A percentile compares a stretch with the other conserved stretches of the same genome.
phyloP scores from a whole-genome alignment of 2,888 invertebrate genomes.

The Xylota sylvarum region DNA sequence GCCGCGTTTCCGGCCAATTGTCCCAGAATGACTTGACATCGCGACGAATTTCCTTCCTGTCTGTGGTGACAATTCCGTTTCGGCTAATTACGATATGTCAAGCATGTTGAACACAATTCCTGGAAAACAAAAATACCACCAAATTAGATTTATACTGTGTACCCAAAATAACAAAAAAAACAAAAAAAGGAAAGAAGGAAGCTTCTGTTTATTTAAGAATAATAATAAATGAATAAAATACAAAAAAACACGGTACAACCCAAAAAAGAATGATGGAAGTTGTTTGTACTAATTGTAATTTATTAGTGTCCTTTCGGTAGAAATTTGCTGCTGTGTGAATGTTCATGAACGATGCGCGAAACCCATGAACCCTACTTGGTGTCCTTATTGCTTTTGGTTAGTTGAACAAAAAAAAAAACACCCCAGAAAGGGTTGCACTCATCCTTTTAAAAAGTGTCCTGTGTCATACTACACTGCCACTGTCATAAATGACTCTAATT shows the following conservation, averaged over 20 bases:
- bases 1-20: constrained; percentile 84
- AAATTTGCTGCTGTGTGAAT: constrained; percentile 41
- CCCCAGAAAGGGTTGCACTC: constrained; percentile 59
- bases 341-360: constrained; percentile 42
- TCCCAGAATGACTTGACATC: constrained; percentile 85
- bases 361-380: constrained; percentile 29
- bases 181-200: constrained; percentile 3
- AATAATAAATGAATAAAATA: constrained; percentile 53
- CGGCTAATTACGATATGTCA: constrained; percentile 50
- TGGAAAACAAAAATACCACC: constrained; percentile 33
- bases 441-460: constrained; percentile 44
- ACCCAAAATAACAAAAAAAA: not conserved
- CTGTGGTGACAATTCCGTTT: constrained; percentile 19
- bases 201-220: constrained; percentile 29
- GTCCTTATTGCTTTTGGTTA: constrained; percentile 27
- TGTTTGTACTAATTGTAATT: constrained; percentile 72
- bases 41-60: constrained; percentile 52
- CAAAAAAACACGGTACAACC: constrained; percentile 28
- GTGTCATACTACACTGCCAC: constrained; percentile 56
- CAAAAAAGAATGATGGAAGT: constrained; percentile 44
- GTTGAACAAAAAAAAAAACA: constrained; percentile 17
- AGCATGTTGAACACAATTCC: constrained; percentile 52
- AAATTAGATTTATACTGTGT: constrained; percentile 33
- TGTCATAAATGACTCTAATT: constrained; percentile 72
- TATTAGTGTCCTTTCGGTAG: constrained; percentile 62